Evolutionary conservation across 2,797 vertebrate genomes (phyloP), one percentile per base, ranked within the genome.

Genomic region (Syncerus caffer): DNA sequence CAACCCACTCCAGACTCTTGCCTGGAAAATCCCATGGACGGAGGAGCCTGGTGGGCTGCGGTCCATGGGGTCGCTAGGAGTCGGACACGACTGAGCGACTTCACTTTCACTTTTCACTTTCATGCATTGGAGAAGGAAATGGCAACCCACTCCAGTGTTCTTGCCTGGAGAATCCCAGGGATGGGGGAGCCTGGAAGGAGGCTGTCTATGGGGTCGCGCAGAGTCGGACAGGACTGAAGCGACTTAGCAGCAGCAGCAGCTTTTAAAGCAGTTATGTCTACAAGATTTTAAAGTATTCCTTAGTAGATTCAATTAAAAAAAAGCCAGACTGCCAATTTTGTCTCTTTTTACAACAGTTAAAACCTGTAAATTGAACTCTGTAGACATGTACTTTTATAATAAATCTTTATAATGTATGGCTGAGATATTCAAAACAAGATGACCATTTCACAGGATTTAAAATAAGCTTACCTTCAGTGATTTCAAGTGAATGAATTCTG

Each of bases 401-500:
- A 86, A 91, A 91, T 82, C 4, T 92, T 93, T 78, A 85, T 47
- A 21, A 79, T 71, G 58, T 88, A 78, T 82, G 27, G 80, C 15
- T 84, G 82, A 85, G 21, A 78, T 16, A 86, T 10, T 94, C 50
- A 80, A 93, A 92, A 78, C 19, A 38, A 93, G 91, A 86, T 34
- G n/a, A 71, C 23, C 6, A 76, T 45, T 93, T 92, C 45, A 60
- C 4, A 89, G 34, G 38, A 85, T 60, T 91, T 95, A 71, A 97
- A 74, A 88, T 64, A 67, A 85, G 92, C 23, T 55, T 78, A 88
- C 15, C 50, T 42, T 88, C 4, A 85, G 50, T 74, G n/a, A 83
- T 58, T 95, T 90, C 34, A 60, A 89, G 31, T 88, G 45, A 97
- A 34, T 82, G n/a, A 96, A 85, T 97, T 97, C 34, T 82, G 45